These are phyloP conservation scores for Lagopus leucura DNA, from an alignment of 2,113 vertebrate genomes.

Conservation along the genomic window DNA sequence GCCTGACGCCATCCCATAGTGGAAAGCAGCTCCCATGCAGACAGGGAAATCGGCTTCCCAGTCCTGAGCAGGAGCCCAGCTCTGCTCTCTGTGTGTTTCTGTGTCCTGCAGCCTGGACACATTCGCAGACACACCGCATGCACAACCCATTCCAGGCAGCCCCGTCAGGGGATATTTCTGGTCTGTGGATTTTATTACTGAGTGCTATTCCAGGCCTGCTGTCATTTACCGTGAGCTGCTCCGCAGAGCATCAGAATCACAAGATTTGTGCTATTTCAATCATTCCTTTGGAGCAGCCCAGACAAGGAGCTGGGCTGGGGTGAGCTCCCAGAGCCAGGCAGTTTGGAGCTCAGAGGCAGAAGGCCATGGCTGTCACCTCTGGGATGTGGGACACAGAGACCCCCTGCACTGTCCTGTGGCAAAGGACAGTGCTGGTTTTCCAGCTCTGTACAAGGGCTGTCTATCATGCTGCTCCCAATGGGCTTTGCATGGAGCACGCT, in stretches of 20 bases:
- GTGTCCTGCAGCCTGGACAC: neutral
- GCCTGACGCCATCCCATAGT: too few relatives aligned
- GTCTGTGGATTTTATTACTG: neutral
- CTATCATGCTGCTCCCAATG: neutral
- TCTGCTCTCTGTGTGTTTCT: accelerated
- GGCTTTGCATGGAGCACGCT: too few relatives aligned
- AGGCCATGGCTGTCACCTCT: neutral
- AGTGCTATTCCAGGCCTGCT: neutral
- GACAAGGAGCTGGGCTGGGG: too few relatives aligned
- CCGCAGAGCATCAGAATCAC: neutral
- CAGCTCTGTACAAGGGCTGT: accelerated
- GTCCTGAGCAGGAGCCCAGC: neutral
- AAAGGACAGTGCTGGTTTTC: too few relatives aligned
- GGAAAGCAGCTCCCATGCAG: neutral
- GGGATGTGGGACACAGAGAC: too few relatives aligned
- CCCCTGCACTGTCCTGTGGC: neutral
- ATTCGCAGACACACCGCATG: accelerated
- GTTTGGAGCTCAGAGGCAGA: neutral
- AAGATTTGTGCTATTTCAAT: neutral
- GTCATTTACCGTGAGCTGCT: neutral
- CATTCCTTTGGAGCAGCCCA: neutral
- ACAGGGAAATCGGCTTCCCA: neutral
- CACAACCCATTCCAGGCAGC: neutral
- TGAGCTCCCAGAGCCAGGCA: too few relatives aligned
- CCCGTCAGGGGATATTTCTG: neutral